phyloP scores from a whole-genome alignment of 2,797 vertebrate species.

The Brachymystax lenok region DNA sequence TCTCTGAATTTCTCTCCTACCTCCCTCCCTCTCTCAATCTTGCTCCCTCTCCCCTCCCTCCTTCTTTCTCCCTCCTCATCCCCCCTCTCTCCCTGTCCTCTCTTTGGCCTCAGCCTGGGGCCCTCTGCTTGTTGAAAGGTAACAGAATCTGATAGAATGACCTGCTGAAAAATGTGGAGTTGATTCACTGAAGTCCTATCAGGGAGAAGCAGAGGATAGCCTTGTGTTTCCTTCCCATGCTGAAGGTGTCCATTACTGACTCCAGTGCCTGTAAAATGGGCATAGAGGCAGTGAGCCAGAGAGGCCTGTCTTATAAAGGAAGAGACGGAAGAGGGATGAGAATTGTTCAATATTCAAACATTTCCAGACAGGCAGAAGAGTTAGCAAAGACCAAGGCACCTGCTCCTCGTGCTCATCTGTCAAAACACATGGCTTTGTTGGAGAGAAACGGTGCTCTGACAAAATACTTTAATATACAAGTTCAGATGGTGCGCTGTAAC shows the following conservation, averaged over 20 bases:
- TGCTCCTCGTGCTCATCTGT: constrained; percentile 62
- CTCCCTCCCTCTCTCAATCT: constrained; percentile 11
- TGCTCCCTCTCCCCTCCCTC: constrained; percentile 2
- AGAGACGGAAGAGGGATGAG: background rate
- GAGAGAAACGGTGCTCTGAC: constrained; percentile 33
- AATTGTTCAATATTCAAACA: constrained; percentile 48
- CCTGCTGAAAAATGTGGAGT: constrained; percentile 65
- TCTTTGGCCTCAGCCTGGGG: constrained; percentile 66
- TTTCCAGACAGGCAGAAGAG: constrained; percentile 48
- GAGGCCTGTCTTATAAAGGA: constrained; percentile 50
- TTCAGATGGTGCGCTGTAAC: constrained; percentile 47
- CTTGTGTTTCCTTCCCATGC: constrained; percentile 47
- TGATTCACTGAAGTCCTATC: constrained; percentile 71
- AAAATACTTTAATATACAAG: constrained; percentile 24
- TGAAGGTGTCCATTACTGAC: constrained; percentile 66
- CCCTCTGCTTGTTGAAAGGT: constrained; percentile 73
- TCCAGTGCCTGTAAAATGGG: constrained; percentile 44
- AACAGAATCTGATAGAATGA: constrained; percentile 76
- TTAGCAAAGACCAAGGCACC: constrained; percentile 67
- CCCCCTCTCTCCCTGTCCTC: constrained; percentile 50
- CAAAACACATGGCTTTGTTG: constrained; percentile 72
- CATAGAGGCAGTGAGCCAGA: constrained; percentile 28
- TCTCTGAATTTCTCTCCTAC: background rate
- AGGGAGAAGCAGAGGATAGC: constrained; percentile 59
- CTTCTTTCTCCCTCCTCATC: constrained; percentile 4